Conservation (phyloP, 2,888 invertebrate species). For the Thysanoteuthis rhombus region DNA sequence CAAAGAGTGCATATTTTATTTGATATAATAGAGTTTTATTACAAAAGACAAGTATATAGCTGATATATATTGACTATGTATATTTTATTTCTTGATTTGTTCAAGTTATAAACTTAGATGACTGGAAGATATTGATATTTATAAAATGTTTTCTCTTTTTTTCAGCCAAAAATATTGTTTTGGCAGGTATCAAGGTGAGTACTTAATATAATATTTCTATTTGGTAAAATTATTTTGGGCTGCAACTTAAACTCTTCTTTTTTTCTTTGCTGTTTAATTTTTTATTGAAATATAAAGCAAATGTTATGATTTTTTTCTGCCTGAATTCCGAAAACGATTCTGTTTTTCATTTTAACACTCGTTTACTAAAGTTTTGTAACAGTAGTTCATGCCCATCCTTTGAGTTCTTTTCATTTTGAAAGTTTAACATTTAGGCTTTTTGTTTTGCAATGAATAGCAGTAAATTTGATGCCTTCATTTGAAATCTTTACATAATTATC, state of each 20-base stretch:
- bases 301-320: too few species aligned
- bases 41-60: neutral
- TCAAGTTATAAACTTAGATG: neutral
- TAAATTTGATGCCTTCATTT: too few species aligned
- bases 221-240: neutral
- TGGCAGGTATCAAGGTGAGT: slow-evolving; percentile 66
- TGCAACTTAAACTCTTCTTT: neutral
- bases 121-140: too few species aligned
- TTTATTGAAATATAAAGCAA: neutral
- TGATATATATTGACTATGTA: neutral
- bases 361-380: too few species aligned
- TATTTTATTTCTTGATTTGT: neutral
- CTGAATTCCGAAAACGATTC: too few species aligned
- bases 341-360: too few species aligned
- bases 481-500: too few species aligned
- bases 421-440: too few species aligned
- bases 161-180: slow-evolving; percentile 66
- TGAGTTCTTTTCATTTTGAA: too few species aligned
- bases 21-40: neutral
- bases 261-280: neutral
- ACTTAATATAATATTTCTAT: neutral
- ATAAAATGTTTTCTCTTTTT: slow-evolving; percentile 32
- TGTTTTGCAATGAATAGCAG: too few species aligned
- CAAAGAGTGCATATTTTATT: too few species aligned
- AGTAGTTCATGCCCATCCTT: too few species aligned